Conservation (phyloP, 1,140 invertebrate species). For the Amyelois transitella region DNA sequence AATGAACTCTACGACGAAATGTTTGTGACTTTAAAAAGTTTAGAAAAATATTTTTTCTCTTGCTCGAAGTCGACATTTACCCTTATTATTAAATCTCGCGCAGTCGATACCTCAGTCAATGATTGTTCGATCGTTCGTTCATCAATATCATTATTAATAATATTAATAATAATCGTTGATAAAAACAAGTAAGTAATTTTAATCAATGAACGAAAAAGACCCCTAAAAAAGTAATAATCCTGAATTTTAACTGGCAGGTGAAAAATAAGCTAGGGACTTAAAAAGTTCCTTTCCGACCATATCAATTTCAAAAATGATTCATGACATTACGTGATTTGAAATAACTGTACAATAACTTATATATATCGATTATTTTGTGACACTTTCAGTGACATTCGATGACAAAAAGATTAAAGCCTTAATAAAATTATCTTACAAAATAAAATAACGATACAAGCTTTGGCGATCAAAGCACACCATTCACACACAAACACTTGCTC, state of each 20-base stretch:
- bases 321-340: background rate
- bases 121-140: constrained; percentile 17
- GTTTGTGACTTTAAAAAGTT: constrained; percentile 65
- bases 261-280: too few relatives aligned
- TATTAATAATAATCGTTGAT: background rate
- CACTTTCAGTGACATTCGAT: constrained; percentile 61
- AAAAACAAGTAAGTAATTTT: background rate
- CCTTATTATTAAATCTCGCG: constrained; percentile 54
- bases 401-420: constrained; percentile 33
- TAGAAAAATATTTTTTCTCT: constrained; percentile 68
- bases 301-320: too few relatives aligned
- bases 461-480: constrained; percentile 34
- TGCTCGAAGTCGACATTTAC: constrained; percentile 54
- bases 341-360: constrained; percentile 9
- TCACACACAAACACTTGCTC: constrained; percentile 17
- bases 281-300: too few relatives aligned
- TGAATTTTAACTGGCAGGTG: too few relatives aligned
- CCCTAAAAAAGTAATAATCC: too few relatives aligned
- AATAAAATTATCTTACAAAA: constrained; percentile 17
- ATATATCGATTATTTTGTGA: constrained; percentile 40
- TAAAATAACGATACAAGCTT: constrained; percentile 33
- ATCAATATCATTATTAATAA: too few relatives aligned
- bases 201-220: too few relatives aligned
- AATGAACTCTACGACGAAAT: constrained; percentile 43
- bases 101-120: constrained; percentile 66